Evolutionary conservation across 2,113 vertebrate species (phyloP), one percentile per base, ranked within the genome.

Genomic region (Trogon surrucura): DNA sequence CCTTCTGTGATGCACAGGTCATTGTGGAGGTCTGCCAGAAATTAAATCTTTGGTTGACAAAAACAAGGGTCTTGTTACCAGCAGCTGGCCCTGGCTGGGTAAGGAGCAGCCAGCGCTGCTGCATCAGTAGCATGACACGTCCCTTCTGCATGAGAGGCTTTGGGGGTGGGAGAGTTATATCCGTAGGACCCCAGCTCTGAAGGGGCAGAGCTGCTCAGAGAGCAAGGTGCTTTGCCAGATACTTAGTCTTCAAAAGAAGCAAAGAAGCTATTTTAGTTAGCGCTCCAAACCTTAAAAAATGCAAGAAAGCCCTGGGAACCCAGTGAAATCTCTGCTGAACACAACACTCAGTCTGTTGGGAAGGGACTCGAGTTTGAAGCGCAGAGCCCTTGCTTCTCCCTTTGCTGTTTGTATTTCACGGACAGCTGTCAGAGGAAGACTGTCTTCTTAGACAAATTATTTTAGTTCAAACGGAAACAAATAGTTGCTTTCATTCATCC

Each of bases 111-210:
- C 69, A 58, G 61, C 4, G 4, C 56, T 48, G 70, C 48, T 32
- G 2, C 2, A 4, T 6, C 64, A 10, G 48, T 3, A 50, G 4
- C 6, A 2, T 36, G 8, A 16, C 74, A 50, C 15, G 16, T 8
- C 6, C 82, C 10, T 4, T 64, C 64, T 29, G 41, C 34, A 34
- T 1, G 2, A 30, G 10, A 36, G 22, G 15, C 5, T 22, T 32
- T 9, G 19, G 4, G 19, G 1, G 9, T 17, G 4, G 19, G 34
- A 32, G 47, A 15, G 1, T 16, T 57, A 26, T 6, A 23, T 7
- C 34, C n/a, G 9, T 1, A 36, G 67, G 13, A 61, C 4, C 9
- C 16, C 47, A 7, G 41, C 20, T 67, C 53, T 51, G 45, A 77
- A 79, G 58, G 54, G 50, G 3, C 44, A 70, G 47, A 85, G 23